Base-by-base conservation (phyloP, 1,140 invertebrate species). In the Aphis craccivora region DNA sequence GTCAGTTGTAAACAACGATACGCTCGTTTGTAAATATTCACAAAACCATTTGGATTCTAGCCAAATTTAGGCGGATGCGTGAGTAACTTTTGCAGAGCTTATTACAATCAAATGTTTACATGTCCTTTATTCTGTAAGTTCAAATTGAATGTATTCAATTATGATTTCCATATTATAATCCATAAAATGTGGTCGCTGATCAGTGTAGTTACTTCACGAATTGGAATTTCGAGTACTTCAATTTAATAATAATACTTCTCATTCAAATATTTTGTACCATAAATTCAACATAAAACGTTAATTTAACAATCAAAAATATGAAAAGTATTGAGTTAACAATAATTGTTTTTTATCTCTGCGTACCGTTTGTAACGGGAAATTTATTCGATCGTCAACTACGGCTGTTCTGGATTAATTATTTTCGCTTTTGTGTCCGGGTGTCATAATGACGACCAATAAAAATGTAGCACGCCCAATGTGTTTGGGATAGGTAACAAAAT, bases 1-100 rank as follows among this genome's bases (percentile, higher is more conserved):
- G 76, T 40, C 91, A 48, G 91, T 93, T 86, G 91, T 86, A 86
- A 86, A 93, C 91, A 86, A 51, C 91, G n/a, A 45, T 53, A 92
- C 91, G 67, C 11, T 92, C n/a, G 43, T 81, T 53, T 51, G 81
- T 81, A 84, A 92, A 92, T 81, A 83, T 53, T 83, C 30, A 37
- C 76, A 30, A 84, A 84, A 48, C 81, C 30, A 51, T 93, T 93
- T 93, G 91, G 81, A 60, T 55, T 51, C 22, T 7, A 43, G 48
- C 91, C 91, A 93, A 93, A 93, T 90, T 67, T 43, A 8, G 37
- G 14, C 20, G 91, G 48, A 86, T 43, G 48, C 30, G 37, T 84
- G 81, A 37, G 81, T 14, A 43, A 76, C 37, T 25, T 87, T 83
- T 43, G 84, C n/a, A 2, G n/a, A 51, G 23, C 60, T 84, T 84